phyloP scores from a whole-genome alignment of 2,888 invertebrate genomes.

The Sarcophaga variegata region DNA sequence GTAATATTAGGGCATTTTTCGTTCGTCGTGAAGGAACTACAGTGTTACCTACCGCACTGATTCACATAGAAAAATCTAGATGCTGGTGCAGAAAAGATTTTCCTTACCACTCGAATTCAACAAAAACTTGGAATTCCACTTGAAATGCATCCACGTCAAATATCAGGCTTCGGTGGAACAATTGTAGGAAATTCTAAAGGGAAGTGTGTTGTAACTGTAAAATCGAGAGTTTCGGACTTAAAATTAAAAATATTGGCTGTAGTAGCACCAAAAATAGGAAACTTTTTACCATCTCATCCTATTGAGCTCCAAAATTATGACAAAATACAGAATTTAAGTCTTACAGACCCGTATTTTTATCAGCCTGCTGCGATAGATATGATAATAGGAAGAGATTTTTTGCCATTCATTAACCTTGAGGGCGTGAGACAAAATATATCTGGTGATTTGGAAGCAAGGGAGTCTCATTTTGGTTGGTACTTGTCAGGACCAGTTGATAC shows the following conservation, averaged over 20 bases:
- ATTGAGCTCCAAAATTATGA: background rate
- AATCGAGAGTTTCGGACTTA: constrained; percentile 2
- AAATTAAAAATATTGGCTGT: background rate
- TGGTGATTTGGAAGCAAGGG: background rate
- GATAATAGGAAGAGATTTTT: constrained; percentile 37
- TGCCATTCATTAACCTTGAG: background rate
- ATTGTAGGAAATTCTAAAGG: background rate
- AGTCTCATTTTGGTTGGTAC: background rate
- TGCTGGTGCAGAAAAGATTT: background rate
- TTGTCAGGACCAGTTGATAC: background rate
- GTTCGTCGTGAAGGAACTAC: background rate
- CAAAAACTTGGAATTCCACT: background rate
- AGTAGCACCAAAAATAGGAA: background rate
- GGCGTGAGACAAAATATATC: constrained; percentile 1
- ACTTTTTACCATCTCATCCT: background rate
- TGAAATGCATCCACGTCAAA: background rate
- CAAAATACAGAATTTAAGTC: background rate
- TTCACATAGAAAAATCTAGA: background rate
- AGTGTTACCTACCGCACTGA: background rate
- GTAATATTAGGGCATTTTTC: background rate
- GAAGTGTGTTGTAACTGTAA: background rate
- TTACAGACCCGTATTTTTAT: constrained; percentile 30
- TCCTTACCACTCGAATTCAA: too few relatives aligned
- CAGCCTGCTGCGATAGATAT: constrained; percentile 18
- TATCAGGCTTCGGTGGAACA: background rate